A percentile compares a stretch with the other conserved stretches of the same genome.
Conservation (phyloP, 2,888 invertebrate species). For the Parascotia fuliginaria region DNA sequence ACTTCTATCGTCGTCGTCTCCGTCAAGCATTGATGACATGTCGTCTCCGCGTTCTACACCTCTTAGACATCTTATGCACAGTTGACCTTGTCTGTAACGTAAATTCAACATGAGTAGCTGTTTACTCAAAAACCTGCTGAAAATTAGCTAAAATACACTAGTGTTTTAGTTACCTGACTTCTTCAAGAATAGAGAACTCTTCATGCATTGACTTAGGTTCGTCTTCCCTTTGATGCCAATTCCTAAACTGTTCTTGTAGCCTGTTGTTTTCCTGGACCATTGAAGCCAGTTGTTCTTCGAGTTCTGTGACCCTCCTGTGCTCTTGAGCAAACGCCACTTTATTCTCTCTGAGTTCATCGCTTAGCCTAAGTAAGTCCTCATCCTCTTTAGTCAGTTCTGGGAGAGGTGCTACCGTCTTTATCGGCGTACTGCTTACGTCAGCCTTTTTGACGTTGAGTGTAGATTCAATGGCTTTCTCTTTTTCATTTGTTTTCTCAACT, state of each 20-base stretch:
- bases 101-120: conserved; percentile 6
- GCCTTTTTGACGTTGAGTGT: conserved; percentile 58
- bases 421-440: conserved; percentile 66
- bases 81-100: conserved; percentile 89
- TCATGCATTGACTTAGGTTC: conserved; percentile 94
- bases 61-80: conserved; percentile 92
- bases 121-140: not conserved
- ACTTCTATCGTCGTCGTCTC: conserved; percentile 90
- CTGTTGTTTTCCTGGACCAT: conserved; percentile 89
- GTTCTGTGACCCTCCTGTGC: conserved; percentile 89
- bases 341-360: conserved; percentile 90
- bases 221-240: conserved; percentile 88
- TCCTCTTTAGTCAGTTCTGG: conserved; percentile 83
- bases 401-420: conserved; percentile 67
- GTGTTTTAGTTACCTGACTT: conserved; percentile 88
- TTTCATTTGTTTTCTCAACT: conserved; percentile 77
- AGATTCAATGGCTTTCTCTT: conserved; percentile 58
- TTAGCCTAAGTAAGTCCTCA: conserved; percentile 84
- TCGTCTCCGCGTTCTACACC: conserved; percentile 87
- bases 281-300: conserved; percentile 91
- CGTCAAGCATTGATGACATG: conserved; percentile 88
- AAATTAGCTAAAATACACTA: not conserved
- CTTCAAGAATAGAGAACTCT: conserved; percentile 93
- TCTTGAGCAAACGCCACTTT: conserved; percentile 89
- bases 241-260: conserved; percentile 89